A percentile compares a stretch with the other conserved stretches of the same genome.
phyloP scores from a whole-genome alignment of 2,113 vertebrate species.

The Marcusenius ussheri region DNA sequence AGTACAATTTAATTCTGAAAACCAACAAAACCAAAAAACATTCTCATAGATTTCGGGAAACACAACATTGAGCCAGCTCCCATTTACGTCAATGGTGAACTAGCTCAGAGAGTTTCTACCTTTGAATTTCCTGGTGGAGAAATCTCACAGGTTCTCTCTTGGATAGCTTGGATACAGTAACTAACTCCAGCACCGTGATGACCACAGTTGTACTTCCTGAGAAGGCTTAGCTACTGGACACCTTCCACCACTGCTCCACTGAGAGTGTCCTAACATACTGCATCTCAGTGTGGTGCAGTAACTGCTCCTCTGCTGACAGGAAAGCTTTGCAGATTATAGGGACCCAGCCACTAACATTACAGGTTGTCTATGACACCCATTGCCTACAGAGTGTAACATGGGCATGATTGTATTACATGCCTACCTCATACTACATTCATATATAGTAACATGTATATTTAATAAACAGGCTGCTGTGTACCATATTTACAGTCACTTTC shows the following conservation, averaged over 20 bases:
- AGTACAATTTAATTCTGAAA: not conserved
- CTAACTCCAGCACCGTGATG: not conserved
- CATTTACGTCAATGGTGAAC: not conserved
- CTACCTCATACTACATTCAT: not conserved
- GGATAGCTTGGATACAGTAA: not conserved
- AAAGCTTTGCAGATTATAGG: not conserved
- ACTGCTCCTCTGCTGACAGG: not conserved
- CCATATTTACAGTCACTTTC: not conserved
- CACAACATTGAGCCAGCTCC: not conserved
- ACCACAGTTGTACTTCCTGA: not conserved
- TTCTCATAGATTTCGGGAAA: not conserved
- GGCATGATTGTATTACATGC: not conserved
- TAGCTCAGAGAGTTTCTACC: not conserved
- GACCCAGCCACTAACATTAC: not conserved
- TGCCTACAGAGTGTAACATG: not conserved
- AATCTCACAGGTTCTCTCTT: not conserved
- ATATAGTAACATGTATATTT: not conserved
- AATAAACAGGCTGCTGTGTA: not conserved
- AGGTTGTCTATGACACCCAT: not conserved
- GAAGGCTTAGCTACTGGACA: not conserved
- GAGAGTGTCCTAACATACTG: not conserved
- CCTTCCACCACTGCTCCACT: not conserved
- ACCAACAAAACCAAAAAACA: not conserved
- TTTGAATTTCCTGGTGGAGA: not conserved
- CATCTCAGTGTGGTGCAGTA: not conserved